Evolutionary conservation across 2,888 invertebrate genomes (phyloP).

Genomic region (Cerceris rybyensis): DNA sequence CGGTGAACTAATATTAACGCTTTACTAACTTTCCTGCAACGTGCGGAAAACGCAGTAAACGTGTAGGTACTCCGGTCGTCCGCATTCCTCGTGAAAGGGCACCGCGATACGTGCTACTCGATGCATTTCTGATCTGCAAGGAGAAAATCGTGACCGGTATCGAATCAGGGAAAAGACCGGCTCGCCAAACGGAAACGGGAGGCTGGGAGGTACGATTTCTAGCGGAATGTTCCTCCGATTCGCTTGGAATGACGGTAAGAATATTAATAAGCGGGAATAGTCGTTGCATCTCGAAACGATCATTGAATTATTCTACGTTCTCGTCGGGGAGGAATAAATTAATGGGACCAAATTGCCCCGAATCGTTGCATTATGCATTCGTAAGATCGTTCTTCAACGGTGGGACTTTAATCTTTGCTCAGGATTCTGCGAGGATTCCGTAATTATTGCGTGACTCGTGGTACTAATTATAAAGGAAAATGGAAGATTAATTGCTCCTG

Average conservation of each 20-base stretch:
- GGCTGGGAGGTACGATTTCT: slow-evolving; percentile 10
- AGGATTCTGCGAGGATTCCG: no score
- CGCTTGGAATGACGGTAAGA: slow-evolving; percentile 5
- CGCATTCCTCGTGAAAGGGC: slow-evolving; percentile 56
- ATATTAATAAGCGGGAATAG: not conserved
- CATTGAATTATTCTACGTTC: not conserved
- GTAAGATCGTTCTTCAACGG: no score
- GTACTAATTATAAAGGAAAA: no score
- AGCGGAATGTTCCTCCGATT: slow-evolving; percentile 8
- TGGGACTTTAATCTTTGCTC: no score
- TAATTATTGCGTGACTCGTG: no score
- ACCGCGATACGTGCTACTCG: slow-evolving; percentile 11
- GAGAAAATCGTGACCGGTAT: slow-evolving; percentile 22
- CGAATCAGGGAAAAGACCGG: slow-evolving; percentile 11
- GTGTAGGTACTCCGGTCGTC: not conserved
- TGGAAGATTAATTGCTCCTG: no score
- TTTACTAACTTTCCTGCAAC: slow-evolving; percentile 35
- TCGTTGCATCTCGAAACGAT: not conserved
- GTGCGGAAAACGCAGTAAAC: slow-evolving; percentile 25
- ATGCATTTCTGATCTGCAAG: slow-evolving; percentile 21
- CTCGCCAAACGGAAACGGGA: not conserved
- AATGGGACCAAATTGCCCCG: no score
- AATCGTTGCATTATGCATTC: no score
- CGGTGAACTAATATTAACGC: slow-evolving; percentile 39
- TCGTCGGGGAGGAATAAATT: no score